phyloP scores from a whole-genome alignment of 2,797 vertebrate genomes.

The Falco berigora region DNA sequence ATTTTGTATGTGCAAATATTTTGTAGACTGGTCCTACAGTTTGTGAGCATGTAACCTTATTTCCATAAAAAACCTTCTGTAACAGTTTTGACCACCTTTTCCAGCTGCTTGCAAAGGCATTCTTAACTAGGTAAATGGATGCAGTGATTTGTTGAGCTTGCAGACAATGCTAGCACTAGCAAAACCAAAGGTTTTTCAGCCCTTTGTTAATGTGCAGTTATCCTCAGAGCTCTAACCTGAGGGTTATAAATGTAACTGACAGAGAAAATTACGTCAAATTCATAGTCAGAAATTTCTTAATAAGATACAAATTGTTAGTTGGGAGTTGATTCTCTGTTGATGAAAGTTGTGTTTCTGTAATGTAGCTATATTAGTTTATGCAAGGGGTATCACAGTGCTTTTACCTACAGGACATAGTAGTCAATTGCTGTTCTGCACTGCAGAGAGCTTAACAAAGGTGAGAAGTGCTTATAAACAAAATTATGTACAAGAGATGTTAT shows the following conservation, averaged over 20 bases:
- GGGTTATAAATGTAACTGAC: constrained; percentile 28
- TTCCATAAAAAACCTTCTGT: background rate
- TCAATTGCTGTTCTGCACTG: background rate
- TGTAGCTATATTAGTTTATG: background rate
- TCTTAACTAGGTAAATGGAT: background rate
- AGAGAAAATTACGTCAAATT: constrained; percentile 20
- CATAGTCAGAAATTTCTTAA: background rate
- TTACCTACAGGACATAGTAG: background rate
- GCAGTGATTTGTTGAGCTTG: background rate
- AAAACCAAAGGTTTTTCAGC: background rate
- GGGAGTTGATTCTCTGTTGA: background rate
- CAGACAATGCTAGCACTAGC: background rate
- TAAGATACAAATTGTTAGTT: background rate
- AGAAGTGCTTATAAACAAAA: background rate
- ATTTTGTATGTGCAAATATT: background rate
- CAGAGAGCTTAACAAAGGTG: background rate
- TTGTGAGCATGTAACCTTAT: background rate
- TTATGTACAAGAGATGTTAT: background rate
- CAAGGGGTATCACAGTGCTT: background rate
- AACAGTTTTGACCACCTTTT: background rate
- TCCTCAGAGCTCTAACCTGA: background rate
- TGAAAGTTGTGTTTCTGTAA: background rate
- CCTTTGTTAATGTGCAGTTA: background rate
- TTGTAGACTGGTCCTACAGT: background rate
- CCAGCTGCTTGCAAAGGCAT: background rate